Evolutionary conservation across 2,113 vertebrate genomes (phyloP).

Genomic region (human): GRCh38 chrX:20616501-20617000

Average conservation of each 20-base stretch:
- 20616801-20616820: background rate
- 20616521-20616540: background rate
- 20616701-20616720: background rate
- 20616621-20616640: background rate
- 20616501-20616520: background rate
- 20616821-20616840: background rate
- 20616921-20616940: background rate
- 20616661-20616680: background rate
- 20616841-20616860: background rate
- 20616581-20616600: background rate
- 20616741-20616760: background rate
- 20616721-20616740: background rate
- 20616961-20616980: background rate
- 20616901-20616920: background rate
- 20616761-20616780: background rate
- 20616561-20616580: background rate
- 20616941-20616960: background rate
- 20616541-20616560: background rate
- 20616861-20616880: background rate
- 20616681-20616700: background rate
- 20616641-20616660: background rate
- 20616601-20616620: background rate
- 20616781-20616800: background rate
- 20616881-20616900: background rate
- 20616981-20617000: background rate